phyloP scores from a whole-genome alignment of 2,797 vertebrate genomes.

The Hyperoplus immaculatus region DNA sequence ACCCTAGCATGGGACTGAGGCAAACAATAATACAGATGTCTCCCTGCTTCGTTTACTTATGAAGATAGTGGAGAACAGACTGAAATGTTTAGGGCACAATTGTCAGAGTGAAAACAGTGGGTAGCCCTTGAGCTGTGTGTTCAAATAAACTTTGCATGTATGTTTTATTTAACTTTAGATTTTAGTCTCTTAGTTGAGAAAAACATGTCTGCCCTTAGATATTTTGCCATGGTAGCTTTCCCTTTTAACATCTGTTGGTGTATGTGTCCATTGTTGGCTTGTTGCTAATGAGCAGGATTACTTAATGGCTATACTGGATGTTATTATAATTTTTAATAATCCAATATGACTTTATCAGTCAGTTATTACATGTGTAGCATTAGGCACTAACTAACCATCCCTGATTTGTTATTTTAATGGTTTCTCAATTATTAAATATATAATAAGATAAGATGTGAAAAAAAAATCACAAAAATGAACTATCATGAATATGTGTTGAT shows the following conservation, averaged over 20 bases:
- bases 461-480: not conserved
- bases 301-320: not conserved
- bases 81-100: constrained; percentile 17
- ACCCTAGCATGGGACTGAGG: constrained; percentile 63
- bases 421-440: not conserved
- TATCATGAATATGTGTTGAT: too few species aligned
- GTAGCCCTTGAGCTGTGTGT: not conserved
- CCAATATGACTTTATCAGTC: not conserved
- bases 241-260: not conserved
- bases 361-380: not conserved
- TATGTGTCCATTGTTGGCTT: not conserved
- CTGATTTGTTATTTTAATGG: not conserved
- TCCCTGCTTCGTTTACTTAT: constrained; percentile 47
- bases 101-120: not conserved
- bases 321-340: not conserved
- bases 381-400: not conserved
- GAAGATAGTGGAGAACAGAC: constrained; percentile 36
- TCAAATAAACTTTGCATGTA: not conserved
- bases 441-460: too few species aligned
- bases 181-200: not conserved
- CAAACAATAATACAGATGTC: constrained; percentile 82
- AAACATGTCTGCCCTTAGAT: not conserved
- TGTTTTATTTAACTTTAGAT: not conserved
- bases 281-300: not conserved
- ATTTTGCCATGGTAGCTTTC: not conserved